Conservation (phyloP, 2,113 vertebrate genomes). For the Thamnophis sirtalis region DNA sequence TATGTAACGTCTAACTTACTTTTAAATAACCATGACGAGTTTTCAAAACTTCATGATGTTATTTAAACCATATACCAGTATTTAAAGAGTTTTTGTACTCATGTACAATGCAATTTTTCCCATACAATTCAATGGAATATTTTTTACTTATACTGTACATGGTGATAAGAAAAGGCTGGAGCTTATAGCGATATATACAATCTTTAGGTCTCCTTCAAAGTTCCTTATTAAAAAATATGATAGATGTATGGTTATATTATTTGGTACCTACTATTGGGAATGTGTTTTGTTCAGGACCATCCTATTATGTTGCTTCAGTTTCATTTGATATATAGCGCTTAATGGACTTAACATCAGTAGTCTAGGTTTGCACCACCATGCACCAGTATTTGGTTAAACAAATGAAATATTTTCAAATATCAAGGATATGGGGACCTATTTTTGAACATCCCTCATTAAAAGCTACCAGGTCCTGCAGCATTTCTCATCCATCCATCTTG, state of each 20-base stretch:
- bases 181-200: background rate
- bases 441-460: background rate
- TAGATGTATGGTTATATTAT: background rate
- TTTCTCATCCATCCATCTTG: background rate
- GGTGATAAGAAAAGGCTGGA: background rate
- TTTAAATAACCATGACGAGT: background rate
- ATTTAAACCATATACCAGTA: background rate
- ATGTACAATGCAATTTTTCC: background rate
- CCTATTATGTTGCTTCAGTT: background rate
- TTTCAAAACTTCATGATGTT: background rate
- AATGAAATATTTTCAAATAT: background rate
- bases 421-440: background rate
- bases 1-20: background rate
- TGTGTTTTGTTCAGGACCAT: background rate
- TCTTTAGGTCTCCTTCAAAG: background rate
- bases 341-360: background rate
- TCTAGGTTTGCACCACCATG: background rate
- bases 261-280: background rate
- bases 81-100: background rate
- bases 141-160: background rate
- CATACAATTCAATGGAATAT: background rate
- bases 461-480: background rate
- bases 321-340: background rate
- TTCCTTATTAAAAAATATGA: background rate
- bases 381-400: background rate